Conservation (phyloP, 2,113 vertebrate species). For the Seriola aureovittata region DNA sequence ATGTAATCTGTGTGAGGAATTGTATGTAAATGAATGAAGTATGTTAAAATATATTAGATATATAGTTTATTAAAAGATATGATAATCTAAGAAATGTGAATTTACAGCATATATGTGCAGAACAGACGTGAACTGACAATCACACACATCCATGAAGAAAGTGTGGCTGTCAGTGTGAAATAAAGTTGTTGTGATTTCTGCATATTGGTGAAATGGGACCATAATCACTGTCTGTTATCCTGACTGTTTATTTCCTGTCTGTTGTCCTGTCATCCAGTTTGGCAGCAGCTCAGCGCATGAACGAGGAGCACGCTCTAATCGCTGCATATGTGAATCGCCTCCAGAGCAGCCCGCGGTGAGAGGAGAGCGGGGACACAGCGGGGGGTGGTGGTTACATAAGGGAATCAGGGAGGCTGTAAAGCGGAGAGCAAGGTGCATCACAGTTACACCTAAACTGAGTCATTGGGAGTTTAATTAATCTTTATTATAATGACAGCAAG, state of each 20-base stretch:
- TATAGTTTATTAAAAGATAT: not conserved
- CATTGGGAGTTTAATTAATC: not conserved
- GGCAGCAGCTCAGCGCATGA: constrained; percentile 79
- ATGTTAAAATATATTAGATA: not conserved
- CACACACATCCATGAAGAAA: not conserved
- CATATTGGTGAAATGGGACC: not conserved
- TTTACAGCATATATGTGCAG: not conserved
- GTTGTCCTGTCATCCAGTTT: constrained; percentile 61
- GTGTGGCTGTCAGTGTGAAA: not conserved
- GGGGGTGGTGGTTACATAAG: constrained; percentile 4
- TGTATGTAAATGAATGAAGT: not conserved
- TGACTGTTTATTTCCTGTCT: not conserved
- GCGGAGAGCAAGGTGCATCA: not conserved
- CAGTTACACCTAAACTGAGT: not conserved
- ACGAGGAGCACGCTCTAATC: constrained; percentile 86
- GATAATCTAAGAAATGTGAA: not conserved
- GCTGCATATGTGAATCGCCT: constrained; percentile 86
- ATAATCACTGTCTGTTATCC: not conserved
- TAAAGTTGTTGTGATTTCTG: no score
- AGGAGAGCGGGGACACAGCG: not conserved
- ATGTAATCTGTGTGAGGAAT: not conserved
- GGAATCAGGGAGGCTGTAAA: not conserved
- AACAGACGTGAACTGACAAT: not conserved
- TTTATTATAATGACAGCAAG: no score
- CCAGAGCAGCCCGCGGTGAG: constrained; percentile 82